Percentiles rank a stretch among this genome's conserved stretches.
Evolutionary conservation across 2,888 invertebrate genomes (phyloP).

Genomic region (Macaria notata): DNA sequence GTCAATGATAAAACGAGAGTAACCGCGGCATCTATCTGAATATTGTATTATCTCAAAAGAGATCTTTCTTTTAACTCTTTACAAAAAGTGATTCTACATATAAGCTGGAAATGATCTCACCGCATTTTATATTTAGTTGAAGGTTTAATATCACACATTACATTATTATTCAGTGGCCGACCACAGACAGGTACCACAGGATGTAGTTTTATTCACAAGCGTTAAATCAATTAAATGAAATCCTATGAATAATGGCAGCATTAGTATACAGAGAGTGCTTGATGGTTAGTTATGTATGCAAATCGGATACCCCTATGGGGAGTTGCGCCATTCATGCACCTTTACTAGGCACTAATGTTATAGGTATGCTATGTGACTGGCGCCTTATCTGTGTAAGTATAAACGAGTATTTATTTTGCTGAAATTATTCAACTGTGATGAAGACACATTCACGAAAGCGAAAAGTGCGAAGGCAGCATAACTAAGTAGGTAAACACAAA

Average conservation of each 20-base stretch:
- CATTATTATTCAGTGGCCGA: too few species aligned
- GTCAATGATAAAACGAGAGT: constrained; percentile 33
- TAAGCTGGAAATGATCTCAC: too few species aligned
- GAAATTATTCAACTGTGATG: neutral
- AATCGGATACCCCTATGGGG: constrained; percentile 50
- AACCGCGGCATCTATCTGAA: constrained; percentile 9
- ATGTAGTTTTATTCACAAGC: constrained; percentile 18
- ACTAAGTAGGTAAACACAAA: neutral
- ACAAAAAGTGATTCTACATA: too few species aligned
- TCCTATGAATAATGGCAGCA: constrained; percentile 35
- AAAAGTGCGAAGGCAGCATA: neutral
- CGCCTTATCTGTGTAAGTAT: constrained; percentile 2
- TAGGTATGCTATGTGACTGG: constrained; percentile 16
- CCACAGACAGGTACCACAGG: neutral
- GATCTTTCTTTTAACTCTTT: too few species aligned
- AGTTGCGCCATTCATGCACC: constrained; percentile 44
- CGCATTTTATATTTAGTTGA: too few species aligned
- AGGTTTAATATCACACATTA: too few species aligned
- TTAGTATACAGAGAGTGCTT: constrained; percentile 45
- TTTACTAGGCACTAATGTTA: constrained; percentile 24
- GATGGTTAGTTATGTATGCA: constrained; percentile 55
- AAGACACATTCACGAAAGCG: neutral
- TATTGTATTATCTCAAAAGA: constrained; percentile 10
- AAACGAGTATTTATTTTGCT: neutral
- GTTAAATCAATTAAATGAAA: constrained; percentile 33